A percentile compares a stretch with the other conserved stretches of the same genome.
Evolutionary conservation across 2,797 vertebrate genomes (phyloP).

Genomic region (Ataeniobius toweri): DNA sequence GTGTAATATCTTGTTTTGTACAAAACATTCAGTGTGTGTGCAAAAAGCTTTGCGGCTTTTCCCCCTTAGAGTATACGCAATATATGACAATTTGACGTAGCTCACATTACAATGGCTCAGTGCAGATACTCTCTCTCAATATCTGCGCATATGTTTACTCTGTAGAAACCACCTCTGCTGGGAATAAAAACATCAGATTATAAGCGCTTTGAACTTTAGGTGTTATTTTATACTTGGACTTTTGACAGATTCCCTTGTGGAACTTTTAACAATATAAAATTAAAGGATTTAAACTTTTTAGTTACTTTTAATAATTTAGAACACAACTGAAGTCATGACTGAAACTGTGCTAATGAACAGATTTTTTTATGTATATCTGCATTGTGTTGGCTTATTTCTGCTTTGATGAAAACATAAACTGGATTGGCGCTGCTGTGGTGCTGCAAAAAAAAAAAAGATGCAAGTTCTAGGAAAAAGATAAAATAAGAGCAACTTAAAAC

Average conservation of each 20-base stretch:
- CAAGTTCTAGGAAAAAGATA: neutral
- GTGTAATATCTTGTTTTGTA: neutral
- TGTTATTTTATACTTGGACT: neutral
- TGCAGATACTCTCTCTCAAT: neutral
- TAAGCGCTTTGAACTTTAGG: neutral
- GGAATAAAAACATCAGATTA: neutral
- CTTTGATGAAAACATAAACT: neutral
- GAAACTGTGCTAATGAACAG: neutral
- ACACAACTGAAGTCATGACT: neutral
- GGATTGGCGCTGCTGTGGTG: neutral
- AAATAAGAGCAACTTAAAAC: neutral
- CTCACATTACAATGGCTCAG: neutral
- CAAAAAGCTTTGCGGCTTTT: neutral
- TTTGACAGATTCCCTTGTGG: neutral
- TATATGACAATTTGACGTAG: neutral
- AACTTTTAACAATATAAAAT: neutral
- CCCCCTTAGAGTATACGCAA: neutral
- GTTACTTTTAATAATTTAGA: neutral
- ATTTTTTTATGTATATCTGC: neutral
- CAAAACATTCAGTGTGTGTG: neutral
- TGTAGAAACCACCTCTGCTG: neutral
- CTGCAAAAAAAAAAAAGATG: neutral
- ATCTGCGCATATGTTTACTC: neutral
- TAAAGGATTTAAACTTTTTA: neutral
- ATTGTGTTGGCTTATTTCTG: neutral